phyloP scores from a whole-genome alignment of 2,888 invertebrate species.

The Sarcophaga carnaria region DNA sequence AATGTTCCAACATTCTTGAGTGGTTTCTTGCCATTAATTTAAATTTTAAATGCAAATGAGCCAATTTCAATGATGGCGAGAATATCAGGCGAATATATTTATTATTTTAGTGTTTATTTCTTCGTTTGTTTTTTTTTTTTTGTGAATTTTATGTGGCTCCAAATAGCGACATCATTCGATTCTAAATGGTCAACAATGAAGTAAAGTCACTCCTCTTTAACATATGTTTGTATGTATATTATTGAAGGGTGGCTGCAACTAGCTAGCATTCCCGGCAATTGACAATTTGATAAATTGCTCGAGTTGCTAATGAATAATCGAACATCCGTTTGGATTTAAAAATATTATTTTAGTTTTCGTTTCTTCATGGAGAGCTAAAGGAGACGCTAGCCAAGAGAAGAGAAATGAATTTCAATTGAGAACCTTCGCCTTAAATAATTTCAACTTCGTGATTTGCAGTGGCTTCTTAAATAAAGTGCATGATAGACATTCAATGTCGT shows the following conservation, averaged over 20 bases:
- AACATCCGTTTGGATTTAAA: slow-evolving; percentile 41
- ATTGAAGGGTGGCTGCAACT: slow-evolving; percentile 38
- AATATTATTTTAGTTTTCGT: not conserved
- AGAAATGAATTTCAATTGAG: not conserved
- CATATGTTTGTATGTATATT: not conserved
- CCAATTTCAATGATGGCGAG: slow-evolving; percentile 76
- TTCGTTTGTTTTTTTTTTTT: not conserved
- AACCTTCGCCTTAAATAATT: slow-evolving; percentile 18
- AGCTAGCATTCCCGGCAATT: slow-evolving; percentile 73
- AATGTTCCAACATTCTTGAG: slow-evolving; percentile 74
- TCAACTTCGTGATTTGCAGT: slow-evolving; percentile 20
- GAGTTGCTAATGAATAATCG: slow-evolving; percentile 30
- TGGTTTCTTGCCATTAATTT: slow-evolving; percentile 78
- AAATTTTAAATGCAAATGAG: slow-evolving; percentile 80
- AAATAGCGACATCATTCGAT: slow-evolving; percentile 5
- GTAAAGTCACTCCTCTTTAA: slow-evolving; percentile 22
- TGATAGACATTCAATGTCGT: slow-evolving; percentile 70
- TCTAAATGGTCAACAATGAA: slow-evolving; percentile 55
- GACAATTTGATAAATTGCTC: slow-evolving; percentile 76
- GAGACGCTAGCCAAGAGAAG: not conserved
- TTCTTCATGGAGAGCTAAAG: not conserved
- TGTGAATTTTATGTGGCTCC: not conserved
- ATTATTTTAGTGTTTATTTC: too few species aligned
- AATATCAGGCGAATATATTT: slow-evolving; percentile 67
- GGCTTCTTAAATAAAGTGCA: slow-evolving; percentile 71